Evolutionary conservation across 2,888 invertebrate genomes (phyloP).

Genomic region (Acronicta alni): DNA sequence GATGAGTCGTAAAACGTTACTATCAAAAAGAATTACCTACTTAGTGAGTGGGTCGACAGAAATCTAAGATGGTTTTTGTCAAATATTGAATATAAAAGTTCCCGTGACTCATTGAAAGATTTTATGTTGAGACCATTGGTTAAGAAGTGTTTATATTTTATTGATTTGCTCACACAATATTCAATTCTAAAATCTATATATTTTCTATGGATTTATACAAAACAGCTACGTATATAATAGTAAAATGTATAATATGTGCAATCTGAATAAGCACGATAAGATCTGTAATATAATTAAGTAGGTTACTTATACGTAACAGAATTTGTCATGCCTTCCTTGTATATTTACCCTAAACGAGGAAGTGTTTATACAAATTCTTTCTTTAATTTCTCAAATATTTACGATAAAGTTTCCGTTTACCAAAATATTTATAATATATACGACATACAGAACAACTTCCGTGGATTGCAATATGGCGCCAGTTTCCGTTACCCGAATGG

Average conservation of each 20-base stretch:
- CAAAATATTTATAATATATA: slow-evolving; percentile 46
- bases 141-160: slow-evolving; percentile 17
- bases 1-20: slow-evolving; percentile 73
- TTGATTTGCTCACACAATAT: slow-evolving; percentile 15
- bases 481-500: slow-evolving; percentile 70
- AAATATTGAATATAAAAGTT: slow-evolving; percentile 56
- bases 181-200: slow-evolving; percentile 2
- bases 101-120: slow-evolving; percentile 53
- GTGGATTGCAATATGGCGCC: slow-evolving; percentile 55
- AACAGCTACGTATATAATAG: no score
- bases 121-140: slow-evolving; percentile 32
- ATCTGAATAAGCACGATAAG: not conserved
- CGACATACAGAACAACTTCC: slow-evolving; percentile 56
- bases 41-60: slow-evolving; percentile 59
- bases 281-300: not conserved
- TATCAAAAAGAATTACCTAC: slow-evolving; percentile 61
- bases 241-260: no score
- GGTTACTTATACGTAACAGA: no score
- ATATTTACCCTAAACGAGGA: slow-evolving; percentile 27
- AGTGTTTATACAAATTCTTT: slow-evolving; percentile 28
- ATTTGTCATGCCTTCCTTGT: no score
- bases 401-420: slow-evolving; percentile 25
- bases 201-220: no score
- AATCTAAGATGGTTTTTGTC: slow-evolving; percentile 52
- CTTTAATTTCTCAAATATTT: slow-evolving; percentile 36